Conservation (phyloP, 2,113 vertebrate species). For the Rhinopomastus cyanomelas region DNA sequence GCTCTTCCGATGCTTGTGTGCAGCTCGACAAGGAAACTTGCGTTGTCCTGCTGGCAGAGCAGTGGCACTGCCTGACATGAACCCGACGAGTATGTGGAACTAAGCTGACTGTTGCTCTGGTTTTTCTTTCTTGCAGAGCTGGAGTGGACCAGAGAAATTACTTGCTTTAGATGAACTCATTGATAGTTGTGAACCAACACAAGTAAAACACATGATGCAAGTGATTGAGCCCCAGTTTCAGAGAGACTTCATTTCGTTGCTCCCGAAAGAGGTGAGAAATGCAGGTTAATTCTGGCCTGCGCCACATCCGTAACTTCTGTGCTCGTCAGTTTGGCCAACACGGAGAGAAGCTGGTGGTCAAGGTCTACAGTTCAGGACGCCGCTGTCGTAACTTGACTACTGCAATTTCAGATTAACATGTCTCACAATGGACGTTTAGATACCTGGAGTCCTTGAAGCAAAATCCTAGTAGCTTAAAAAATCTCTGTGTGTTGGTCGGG, state of each 20-base stretch:
- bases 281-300: neutral
- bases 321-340: slow-evolving; percentile 4
- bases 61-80: neutral
- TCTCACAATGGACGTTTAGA: neutral
- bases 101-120: neutral
- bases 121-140: slow-evolving; percentile 77
- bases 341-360: slow-evolving; percentile 6
- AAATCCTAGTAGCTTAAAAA: neutral
- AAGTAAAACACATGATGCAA: slow-evolving; percentile 99
- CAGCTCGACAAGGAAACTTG: neutral
- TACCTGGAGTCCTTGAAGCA: neutral
- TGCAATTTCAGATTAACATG: slow-evolving; percentile 18
- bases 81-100: neutral
- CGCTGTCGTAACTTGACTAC: neutral
- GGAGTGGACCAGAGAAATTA: slow-evolving; percentile 96
- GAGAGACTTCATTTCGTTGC: slow-evolving; percentile 98
- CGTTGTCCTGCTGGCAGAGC: neutral
- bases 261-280: slow-evolving; percentile 95
- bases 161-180: slow-evolving; percentile 98
- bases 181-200: slow-evolving; percentile 97
- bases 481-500: neutral
- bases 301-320: neutral
- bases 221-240: slow-evolving; percentile 99
- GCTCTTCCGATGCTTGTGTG: neutral
- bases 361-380: neutral